Percentiles rank a stretch among this genome's conserved stretches.
phyloP scores from a whole-genome alignment of 2,888 invertebrate genomes.

The Molorchus minor region DNA sequence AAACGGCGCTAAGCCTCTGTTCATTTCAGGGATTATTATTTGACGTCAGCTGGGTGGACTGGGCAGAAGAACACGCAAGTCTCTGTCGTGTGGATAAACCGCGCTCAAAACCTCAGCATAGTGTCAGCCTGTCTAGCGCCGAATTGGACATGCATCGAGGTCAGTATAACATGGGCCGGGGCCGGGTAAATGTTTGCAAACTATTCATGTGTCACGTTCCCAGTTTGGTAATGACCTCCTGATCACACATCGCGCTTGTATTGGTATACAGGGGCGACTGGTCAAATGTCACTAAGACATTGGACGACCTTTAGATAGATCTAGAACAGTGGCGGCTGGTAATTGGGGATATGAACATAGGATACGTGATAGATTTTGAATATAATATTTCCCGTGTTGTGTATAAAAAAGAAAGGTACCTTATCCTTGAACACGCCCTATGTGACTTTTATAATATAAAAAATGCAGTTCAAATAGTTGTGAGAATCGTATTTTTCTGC shows the following conservation, averaged over 20 bases:
- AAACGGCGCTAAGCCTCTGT: conserved; percentile 10
- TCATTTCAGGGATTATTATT: conserved; percentile 83
- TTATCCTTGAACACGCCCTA: no score
- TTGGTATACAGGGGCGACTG: no score
- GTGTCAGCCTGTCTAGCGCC: conserved; percentile 86
- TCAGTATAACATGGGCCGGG: no score
- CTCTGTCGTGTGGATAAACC: conserved; percentile 91
- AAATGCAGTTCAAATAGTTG: background rate
- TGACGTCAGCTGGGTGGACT: conserved; percentile 92
- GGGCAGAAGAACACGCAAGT: conserved; percentile 80
- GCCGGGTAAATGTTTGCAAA: background rate
- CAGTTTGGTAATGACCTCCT: background rate
- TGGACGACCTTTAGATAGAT: no score
- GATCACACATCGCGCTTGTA: background rate
- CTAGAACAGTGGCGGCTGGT: no score
- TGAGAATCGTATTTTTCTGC: conserved; percentile 31
- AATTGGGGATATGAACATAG: no score
- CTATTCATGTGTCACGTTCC: background rate
- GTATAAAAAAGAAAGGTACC: no score
- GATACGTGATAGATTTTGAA: no score
- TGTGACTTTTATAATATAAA: background rate
- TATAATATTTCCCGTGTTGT: no score
- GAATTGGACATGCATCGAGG: conserved; percentile 87
- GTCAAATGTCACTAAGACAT: no score
- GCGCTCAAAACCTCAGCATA: conserved; percentile 90